Percentiles rank a stretch among this genome's conserved stretches.
Evolutionary conservation across 1,140 invertebrate species (phyloP).

Genomic region (Gyrodactylus bullatarudis): DNA sequence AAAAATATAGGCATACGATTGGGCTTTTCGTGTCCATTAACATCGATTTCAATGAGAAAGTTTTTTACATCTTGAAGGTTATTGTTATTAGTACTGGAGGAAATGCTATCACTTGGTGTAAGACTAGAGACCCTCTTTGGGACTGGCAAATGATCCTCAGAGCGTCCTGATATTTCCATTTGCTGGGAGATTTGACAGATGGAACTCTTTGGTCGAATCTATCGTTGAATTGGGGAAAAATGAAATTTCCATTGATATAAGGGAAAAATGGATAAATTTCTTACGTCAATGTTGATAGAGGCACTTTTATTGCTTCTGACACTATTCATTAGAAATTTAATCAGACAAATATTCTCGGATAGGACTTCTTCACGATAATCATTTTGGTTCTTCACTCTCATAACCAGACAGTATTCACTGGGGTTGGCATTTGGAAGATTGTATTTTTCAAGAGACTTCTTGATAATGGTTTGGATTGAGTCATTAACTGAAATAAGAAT

Average conservation of each 20-base stretch:
- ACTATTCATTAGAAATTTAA: too few species aligned
- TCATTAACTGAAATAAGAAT: neutral
- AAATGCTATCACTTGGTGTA: neutral
- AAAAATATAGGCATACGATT: neutral
- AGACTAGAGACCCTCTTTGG: neutral
- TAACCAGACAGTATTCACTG: neutral
- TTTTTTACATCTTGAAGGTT: neutral
- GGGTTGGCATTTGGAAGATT: neutral
- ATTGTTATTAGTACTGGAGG: too few species aligned
- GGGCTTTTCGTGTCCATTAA: neutral
- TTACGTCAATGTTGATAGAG: too few species aligned
- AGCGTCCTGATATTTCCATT: too few species aligned
- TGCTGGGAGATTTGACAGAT: too few species aligned
- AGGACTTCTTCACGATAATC: neutral
- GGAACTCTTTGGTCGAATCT: too few species aligned
- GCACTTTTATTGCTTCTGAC: too few species aligned
- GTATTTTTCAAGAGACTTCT: neutral
- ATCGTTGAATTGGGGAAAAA: too few species aligned
- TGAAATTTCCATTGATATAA: too few species aligned
- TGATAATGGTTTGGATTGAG: neutral
- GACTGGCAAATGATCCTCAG: too few species aligned
- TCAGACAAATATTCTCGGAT: too few species aligned
- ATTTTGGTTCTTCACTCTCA: neutral
- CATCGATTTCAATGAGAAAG: neutral
- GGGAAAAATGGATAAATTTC: too few species aligned